phyloP scores from a whole-genome alignment of 2,888 invertebrate genomes.

The Opisthograptis luteolata region DNA sequence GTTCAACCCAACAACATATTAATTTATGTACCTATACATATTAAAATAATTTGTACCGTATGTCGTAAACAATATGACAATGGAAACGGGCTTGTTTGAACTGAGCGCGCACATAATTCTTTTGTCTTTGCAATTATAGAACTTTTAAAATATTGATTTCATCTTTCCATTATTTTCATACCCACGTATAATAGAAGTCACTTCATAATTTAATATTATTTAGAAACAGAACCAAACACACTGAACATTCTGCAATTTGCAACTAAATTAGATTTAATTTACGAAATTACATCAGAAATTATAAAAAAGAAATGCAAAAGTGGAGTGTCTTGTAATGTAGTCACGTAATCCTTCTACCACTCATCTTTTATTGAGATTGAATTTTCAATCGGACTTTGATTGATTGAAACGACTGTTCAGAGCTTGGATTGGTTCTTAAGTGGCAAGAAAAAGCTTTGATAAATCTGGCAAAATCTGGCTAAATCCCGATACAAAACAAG shows the following conservation, averaged over 20 bases:
- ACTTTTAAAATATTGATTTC: slow-evolving; percentile 77
- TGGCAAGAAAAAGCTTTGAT: slow-evolving; percentile 72
- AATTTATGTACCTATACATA: too few relatives aligned
- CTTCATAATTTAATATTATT: slow-evolving; percentile 35
- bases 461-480: slow-evolving; percentile 56
- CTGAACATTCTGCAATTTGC: not conserved
- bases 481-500: slow-evolving; percentile 69
- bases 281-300: slow-evolving; percentile 8
- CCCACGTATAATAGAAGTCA: slow-evolving; percentile 36
- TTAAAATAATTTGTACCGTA: too few relatives aligned
- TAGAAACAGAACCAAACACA: not conserved
- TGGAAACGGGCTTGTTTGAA: slow-evolving; percentile 60
- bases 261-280: slow-evolving; percentile 12
- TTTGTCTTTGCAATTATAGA: slow-evolving; percentile 77
- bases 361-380: slow-evolving; percentile 75
- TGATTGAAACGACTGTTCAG: slow-evolving; percentile 73
- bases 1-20: too few relatives aligned
- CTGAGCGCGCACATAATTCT: slow-evolving; percentile 72
- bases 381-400: slow-evolving; percentile 78
- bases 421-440: slow-evolving; percentile 74
- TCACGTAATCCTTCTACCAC: slow-evolving; percentile 74
- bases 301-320: slow-evolving; percentile 17
- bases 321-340: slow-evolving; percentile 59
- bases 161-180: slow-evolving; percentile 66
- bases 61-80: slow-evolving; percentile 34